phyloP scores from a whole-genome alignment of 2,888 invertebrate genomes.

The Onthophagus sagittarius region DNA sequence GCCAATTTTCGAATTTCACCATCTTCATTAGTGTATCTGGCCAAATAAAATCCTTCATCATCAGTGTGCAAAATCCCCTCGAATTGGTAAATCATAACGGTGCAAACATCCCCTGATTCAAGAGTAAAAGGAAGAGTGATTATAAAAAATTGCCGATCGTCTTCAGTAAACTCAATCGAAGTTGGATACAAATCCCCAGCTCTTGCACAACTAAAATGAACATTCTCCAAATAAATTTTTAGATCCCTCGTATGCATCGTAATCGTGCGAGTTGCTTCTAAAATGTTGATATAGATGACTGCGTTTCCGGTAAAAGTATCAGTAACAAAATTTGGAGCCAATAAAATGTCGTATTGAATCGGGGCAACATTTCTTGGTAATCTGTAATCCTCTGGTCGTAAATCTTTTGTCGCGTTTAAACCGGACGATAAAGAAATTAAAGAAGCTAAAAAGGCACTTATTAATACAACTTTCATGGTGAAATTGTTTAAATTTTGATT shows the following conservation, averaged over 20 bases:
- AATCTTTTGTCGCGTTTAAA: background rate
- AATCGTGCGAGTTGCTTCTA: constrained; percentile 15
- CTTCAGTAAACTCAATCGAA: background rate
- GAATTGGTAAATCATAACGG: constrained; percentile 23
- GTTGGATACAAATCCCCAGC: background rate
- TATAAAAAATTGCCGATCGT: constrained; percentile 11
- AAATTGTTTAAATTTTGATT: background rate
- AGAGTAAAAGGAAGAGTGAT: background rate
- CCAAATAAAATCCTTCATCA: constrained; percentile 50
- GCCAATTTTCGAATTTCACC: constrained; percentile 17
- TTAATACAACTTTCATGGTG: background rate
- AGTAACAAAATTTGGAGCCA: constrained; percentile 22
- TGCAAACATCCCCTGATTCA: background rate
- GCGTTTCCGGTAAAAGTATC: constrained; percentile 22
- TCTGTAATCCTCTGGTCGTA: constrained; percentile 4
- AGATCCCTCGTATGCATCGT: constrained; percentile 20
- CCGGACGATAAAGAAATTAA: background rate
- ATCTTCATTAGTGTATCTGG: constrained; percentile 39
- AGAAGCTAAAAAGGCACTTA: background rate
- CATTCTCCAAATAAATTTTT: background rate
- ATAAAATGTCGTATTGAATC: constrained; percentile 16
- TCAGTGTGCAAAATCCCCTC: constrained; percentile 38
- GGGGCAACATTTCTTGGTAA: constrained; percentile 20
- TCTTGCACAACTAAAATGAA: background rate
- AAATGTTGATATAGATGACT: constrained; percentile 14